Conservation (phyloP, 2,797 vertebrate genomes). For the Melanogrammus aeglefinus region DNA sequence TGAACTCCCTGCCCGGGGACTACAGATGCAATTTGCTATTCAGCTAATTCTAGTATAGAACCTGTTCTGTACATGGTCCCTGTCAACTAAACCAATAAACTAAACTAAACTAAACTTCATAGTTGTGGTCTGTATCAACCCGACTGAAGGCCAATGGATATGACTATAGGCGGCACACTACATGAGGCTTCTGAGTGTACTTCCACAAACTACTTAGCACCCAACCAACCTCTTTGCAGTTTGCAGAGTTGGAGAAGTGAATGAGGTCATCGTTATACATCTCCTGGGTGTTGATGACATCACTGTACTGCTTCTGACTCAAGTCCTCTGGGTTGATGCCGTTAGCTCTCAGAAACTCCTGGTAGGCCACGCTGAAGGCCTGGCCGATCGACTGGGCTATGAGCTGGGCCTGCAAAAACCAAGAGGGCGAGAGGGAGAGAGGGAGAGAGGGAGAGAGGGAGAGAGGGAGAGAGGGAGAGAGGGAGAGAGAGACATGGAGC, state of each 20-base stretch:
- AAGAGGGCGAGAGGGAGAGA: not conserved
- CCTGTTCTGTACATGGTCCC: too few species aligned
- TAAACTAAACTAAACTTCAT: too few species aligned
- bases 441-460: not conserved
- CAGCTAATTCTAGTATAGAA: too few species aligned
- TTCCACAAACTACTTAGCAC: not conserved
- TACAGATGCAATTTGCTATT: too few species aligned
- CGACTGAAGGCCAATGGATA: too few species aligned
- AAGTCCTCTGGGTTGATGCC: conserved; percentile 99
- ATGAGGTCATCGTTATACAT: conserved; percentile 99
- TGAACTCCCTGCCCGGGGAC: too few species aligned
- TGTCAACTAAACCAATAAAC: too few species aligned
- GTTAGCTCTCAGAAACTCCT: conserved; percentile 96
- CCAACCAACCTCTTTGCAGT: conserved; percentile 93
- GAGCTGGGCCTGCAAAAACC: conserved; percentile 85
- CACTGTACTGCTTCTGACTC: conserved; percentile 99
- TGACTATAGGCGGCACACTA: not conserved
- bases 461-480: not conserved
- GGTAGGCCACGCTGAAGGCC: conserved; percentile 98
- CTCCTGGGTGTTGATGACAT: conserved; percentile 98
- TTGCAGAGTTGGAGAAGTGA: conserved; percentile 99
- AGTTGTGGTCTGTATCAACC: too few species aligned
- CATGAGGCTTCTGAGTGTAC: not conserved
- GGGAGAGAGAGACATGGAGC: not conserved
- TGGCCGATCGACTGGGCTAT: conserved; percentile 99